Percentiles rank a stretch among this genome's conserved stretches.
phyloP scores from a whole-genome alignment of 2,888 invertebrate genomes.

The Eupithecia subfuscata region DNA sequence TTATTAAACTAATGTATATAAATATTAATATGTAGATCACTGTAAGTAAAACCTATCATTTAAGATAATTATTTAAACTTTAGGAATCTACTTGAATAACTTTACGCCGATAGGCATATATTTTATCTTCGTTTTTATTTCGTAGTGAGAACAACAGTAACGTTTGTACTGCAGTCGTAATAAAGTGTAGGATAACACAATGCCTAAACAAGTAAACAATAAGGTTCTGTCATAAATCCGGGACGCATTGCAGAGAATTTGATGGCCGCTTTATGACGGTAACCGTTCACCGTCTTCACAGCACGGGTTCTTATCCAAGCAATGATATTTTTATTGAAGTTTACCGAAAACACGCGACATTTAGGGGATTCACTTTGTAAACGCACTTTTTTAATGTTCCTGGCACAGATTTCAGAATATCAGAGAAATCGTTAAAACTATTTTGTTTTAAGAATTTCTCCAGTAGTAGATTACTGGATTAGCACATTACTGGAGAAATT shows the following conservation, averaged over 20 bases:
- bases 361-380: neutral
- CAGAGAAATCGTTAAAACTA: too few species aligned
- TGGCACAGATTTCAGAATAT: too few species aligned
- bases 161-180: neutral
- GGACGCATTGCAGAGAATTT: neutral
- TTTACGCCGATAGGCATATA: neutral
- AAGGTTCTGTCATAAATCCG: slow-evolving; percentile 4
- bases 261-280: neutral
- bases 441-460: too few species aligned
- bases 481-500: neutral
- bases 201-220: neutral
- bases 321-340: neutral
- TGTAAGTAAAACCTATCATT: too few species aligned
- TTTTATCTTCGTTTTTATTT: neutral
- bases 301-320: neutral
- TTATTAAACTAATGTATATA: too few species aligned
- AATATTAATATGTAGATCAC: too few species aligned
- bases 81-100: neutral
- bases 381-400: neutral
- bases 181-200: neutral
- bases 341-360: neutral
- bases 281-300: neutral
- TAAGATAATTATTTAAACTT: neutral
- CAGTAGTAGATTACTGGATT: too few species aligned
- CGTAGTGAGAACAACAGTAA: neutral